Evolutionary conservation across 2,797 vertebrate species (phyloP).

Genomic region (Discoglossus pictus): DNA sequence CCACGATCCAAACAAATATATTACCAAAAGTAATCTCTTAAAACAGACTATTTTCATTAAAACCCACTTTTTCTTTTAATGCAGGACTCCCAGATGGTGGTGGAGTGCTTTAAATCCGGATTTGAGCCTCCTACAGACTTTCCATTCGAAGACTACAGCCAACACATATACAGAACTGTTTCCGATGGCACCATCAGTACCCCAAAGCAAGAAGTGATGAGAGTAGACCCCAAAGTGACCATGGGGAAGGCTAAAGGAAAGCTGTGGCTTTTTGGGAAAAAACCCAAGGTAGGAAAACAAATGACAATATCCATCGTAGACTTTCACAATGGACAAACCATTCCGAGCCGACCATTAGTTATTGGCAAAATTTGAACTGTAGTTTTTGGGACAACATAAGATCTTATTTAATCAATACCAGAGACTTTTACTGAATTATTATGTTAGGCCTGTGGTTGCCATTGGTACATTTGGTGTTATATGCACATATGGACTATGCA

Average conservation of each 20-base stretch:
- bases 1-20: too few species aligned
- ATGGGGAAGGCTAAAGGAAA: slow-evolving; percentile 93
- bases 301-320: not conserved
- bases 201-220: slow-evolving; percentile 80
- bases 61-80: slow-evolving; percentile 45
- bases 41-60: too few species aligned
- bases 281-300: slow-evolving; percentile 86
- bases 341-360: not conserved
- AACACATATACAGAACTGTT: slow-evolving; percentile 91
- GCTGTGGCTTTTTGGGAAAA: slow-evolving; percentile 99
- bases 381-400: too few species aligned
- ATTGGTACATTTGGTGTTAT: too few species aligned
- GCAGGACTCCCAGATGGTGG: slow-evolving; percentile 90
- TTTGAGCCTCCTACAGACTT: slow-evolving; percentile 94
- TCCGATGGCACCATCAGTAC: slow-evolving; percentile 93
- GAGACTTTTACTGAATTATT: too few species aligned
- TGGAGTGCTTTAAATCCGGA: slow-evolving; percentile 97
- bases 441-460: too few species aligned
- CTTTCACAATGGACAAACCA: not conserved
- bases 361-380: too few species aligned
- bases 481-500: too few species aligned
- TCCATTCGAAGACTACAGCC: slow-evolving; percentile 97
- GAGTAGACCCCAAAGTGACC: slow-evolving; percentile 84
- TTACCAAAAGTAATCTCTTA: too few species aligned
- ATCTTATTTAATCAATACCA: too few species aligned